phyloP scores from a whole-genome alignment of 2,797 vertebrate genomes.

The Megalops cyprinoides region DNA sequence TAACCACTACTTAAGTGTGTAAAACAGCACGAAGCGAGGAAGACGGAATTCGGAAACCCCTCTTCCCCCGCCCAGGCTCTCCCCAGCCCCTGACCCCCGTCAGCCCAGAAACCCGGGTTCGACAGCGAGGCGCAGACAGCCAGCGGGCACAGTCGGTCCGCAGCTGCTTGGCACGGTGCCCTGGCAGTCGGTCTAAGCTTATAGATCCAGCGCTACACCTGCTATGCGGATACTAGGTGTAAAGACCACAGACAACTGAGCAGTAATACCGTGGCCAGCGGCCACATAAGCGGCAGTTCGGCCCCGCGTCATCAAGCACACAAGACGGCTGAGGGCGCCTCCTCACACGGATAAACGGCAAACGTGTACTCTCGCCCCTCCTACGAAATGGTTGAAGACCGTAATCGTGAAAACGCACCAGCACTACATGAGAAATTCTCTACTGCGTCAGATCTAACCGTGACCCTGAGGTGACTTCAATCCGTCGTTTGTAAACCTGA shows the following conservation, averaged over 20 bases:
- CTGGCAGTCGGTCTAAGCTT: background rate
- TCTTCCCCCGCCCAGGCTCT: background rate
- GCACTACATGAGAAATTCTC: background rate
- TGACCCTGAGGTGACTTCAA: constrained; percentile 11
- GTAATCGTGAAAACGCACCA: background rate
- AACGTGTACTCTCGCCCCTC: background rate
- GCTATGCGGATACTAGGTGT: background rate
- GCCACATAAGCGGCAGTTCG: background rate
- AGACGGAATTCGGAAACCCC: background rate
- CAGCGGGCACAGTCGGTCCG: background rate
- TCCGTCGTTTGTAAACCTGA: background rate
- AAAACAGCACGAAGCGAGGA: background rate
- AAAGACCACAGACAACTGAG: background rate
- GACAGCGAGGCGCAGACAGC: no score
- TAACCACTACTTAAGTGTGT: background rate
- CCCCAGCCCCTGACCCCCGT: no score
- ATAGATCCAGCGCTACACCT: background rate
- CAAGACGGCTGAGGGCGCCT: background rate
- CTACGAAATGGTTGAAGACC: background rate
- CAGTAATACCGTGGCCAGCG: background rate
- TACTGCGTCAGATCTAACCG: background rate
- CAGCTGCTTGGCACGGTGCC: background rate
- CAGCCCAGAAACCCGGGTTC: no score
- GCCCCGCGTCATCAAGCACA: background rate
- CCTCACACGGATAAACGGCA: background rate